These are phyloP conservation scores for Shinisaurus crocodilurus DNA, from an alignment of 2,113 vertebrate genomes.

Conservation along the genomic window DNA sequence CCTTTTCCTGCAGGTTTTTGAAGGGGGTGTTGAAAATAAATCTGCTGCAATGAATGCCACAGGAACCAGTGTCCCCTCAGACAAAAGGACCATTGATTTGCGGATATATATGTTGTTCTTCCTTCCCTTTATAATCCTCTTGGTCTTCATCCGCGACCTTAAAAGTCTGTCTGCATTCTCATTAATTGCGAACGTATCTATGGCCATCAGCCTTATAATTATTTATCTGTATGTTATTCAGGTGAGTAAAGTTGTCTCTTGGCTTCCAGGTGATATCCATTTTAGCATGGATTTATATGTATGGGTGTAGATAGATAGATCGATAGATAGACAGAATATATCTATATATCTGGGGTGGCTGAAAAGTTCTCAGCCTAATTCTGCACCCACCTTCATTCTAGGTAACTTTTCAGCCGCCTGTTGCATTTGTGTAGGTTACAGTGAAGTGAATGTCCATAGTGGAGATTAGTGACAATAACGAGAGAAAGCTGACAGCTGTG, in stretches of 20 bases:
- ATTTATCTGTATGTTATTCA: slow-evolving; percentile 85
- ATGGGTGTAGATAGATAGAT: too few relatives aligned
- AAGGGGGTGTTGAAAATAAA: slow-evolving; percentile 77
- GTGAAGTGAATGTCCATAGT: not conserved
- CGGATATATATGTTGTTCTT: slow-evolving; percentile 87
- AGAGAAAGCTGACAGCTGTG: not conserved
- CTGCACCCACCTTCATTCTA: not conserved
- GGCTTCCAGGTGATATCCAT: not conserved
- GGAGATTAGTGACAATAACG: not conserved
- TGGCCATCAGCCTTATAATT: slow-evolving; percentile 87
- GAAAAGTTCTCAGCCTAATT: not conserved
- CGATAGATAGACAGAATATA: too few relatives aligned
- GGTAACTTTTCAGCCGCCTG: not conserved
- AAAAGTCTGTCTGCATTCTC: slow-evolving; percentile 85
- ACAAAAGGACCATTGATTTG: slow-evolving; percentile 78
- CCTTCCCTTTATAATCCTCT: slow-evolving; percentile 83
- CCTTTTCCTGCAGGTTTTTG: slow-evolving; percentile 77
- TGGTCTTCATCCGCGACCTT: slow-evolving; percentile 87
- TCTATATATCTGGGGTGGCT: not conserved
- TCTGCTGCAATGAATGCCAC: slow-evolving; percentile 62
- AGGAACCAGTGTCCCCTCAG: slow-evolving; percentile 35
- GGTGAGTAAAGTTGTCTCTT: slow-evolving; percentile 72
- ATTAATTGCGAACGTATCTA: slow-evolving; percentile 84
- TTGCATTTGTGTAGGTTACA: not conserved
- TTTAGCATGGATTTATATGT: not conserved